These are phyloP conservation scores for Chelon labrosus DNA, from an alignment of 2,797 vertebrate genomes.

Conservation along the genomic window DNA sequence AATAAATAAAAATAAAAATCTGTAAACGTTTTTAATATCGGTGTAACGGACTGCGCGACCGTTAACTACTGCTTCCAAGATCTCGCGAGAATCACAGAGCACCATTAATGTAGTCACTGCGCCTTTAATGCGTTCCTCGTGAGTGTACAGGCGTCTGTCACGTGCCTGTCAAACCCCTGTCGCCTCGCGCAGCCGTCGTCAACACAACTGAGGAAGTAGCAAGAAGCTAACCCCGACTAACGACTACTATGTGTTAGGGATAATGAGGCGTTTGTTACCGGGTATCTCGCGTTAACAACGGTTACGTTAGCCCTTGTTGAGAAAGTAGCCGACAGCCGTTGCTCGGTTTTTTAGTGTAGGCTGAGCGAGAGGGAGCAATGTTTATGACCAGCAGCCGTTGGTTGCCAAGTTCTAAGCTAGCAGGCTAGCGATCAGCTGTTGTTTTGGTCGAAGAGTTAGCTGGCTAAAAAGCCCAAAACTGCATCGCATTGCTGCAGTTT, in stretches of 20 bases:
- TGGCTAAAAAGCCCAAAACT: constrained; percentile 10
- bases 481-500: not conserved
- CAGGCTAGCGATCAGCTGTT: constrained; percentile 73
- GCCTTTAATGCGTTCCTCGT: constrained; percentile 77
- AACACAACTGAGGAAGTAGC: constrained; percentile 65
- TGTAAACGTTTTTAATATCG: too few species aligned
- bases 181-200: constrained; percentile 63
- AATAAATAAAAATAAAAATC: too few species aligned
- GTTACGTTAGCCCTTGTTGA: not conserved
- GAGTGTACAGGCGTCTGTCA: constrained; percentile 61
- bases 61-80: not conserved
- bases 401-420: constrained; percentile 68
- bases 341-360: not conserved
- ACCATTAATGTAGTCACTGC: constrained; percentile 18
- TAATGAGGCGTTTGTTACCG: accelerated
- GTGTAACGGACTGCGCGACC: too few species aligned
- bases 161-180: constrained; percentile 71
- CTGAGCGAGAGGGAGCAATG: constrained; percentile 27
- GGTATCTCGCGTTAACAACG: accelerated
- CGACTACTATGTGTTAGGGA: not conserved
- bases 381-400: constrained; percentile 9
- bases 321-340: not conserved
- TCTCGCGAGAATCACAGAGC: constrained; percentile 17
- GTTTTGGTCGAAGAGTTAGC: constrained; percentile 61
- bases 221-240: constrained; percentile 44